Conservation (phyloP, 2,113 vertebrate species). For the Chaenogobius annularis region DNA sequence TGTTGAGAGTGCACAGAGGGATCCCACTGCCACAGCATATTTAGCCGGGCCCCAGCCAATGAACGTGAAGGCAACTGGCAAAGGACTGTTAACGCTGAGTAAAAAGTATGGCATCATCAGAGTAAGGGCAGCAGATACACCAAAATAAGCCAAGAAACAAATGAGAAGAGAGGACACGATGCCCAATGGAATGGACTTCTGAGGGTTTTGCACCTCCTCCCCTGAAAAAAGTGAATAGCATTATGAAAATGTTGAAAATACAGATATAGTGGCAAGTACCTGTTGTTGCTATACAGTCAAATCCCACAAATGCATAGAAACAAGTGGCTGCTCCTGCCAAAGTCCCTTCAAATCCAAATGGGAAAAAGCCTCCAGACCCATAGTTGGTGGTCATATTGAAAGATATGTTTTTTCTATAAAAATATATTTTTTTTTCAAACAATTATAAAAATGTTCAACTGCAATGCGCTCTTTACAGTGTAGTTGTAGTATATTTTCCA, state of each 20-base stretch:
- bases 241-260: neutral
- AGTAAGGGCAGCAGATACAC: conserved; percentile 82
- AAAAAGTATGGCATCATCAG: conserved; percentile 85
- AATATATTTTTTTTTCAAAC: neutral
- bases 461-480: neutral
- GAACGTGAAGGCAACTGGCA: conserved; percentile 81
- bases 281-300: conserved; percentile 73
- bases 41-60: conserved; percentile 79
- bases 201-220: conserved; percentile 80
- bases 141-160: conserved; percentile 83
- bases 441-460: neutral
- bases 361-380: conserved; percentile 81
- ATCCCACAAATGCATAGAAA: conserved; percentile 73
- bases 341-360: conserved; percentile 67
- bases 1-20: conserved; percentile 74
- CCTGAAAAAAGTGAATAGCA: conserved; percentile 57
- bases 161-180: conserved; percentile 81
- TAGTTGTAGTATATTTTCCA: too few species aligned
- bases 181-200: conserved; percentile 80
- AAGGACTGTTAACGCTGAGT: conserved; percentile 75
- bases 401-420: conserved; percentile 69
- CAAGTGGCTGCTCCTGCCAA: conserved; percentile 70
- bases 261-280: conserved; percentile 27
- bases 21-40: conserved; percentile 72
- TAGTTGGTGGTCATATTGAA: conserved; percentile 66